These are phyloP conservation scores for Lypha dubia DNA, from an alignment of 2,888 invertebrate species.

Conservation along the genomic window DNA sequence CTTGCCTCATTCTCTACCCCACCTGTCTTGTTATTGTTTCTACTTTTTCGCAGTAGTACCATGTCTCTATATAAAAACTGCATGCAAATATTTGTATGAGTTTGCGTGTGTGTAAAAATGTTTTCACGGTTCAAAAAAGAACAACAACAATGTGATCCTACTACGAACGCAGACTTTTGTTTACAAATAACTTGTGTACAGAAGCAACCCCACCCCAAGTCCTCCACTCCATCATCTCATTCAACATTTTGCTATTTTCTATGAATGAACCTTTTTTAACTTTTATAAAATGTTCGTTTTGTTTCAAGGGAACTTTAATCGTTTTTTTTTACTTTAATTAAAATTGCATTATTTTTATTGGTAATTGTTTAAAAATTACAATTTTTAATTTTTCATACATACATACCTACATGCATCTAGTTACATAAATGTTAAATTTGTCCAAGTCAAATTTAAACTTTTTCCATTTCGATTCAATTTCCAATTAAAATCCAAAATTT, in stretches of 20 bases:
- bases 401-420: conserved; percentile 5
- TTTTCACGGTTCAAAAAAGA: conserved; percentile 58
- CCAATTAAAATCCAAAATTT: too few relatives aligned
- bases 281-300: background rate
- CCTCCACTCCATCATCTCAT: too few relatives aligned
- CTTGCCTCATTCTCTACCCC: conserved; percentile 27
- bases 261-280: conserved; percentile 44
- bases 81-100: conserved; percentile 18
- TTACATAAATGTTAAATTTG: too few relatives aligned
- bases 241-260: conserved; percentile 11
- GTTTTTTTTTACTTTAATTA: conserved; percentile 2
- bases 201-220: background rate
- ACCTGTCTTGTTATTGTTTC: conserved; percentile 11
- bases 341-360: conserved; percentile 32
- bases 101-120: conserved; percentile 13
- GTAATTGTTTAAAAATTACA: background rate
- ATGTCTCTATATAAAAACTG: conserved; percentile 1
- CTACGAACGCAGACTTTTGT: conserved; percentile 56
- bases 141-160: conserved; percentile 33
- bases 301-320: conserved; percentile 5
- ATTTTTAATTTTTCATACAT: background rate
- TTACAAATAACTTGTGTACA: conserved; percentile 50
- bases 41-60: conserved; percentile 20
- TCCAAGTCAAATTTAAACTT: too few relatives aligned
- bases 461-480: too few relatives aligned